phyloP scores from a whole-genome alignment of 2,888 invertebrate genomes.

The Thysanoteuthis rhombus region DNA sequence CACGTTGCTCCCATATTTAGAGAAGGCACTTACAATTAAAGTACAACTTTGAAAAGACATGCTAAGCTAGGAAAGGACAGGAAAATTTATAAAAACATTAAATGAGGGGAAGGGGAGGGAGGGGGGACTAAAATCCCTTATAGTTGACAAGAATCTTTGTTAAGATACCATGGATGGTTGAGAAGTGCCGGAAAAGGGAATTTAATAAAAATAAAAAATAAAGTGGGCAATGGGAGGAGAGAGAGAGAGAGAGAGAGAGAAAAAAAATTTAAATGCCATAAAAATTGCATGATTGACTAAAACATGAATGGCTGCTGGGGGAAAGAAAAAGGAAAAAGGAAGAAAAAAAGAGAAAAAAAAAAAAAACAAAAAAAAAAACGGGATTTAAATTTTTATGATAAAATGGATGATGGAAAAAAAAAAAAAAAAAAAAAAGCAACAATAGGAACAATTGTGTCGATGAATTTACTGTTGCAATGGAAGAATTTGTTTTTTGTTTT shows the following conservation, averaged over 20 bases:
- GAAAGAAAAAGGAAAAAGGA: neutral
- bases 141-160: conserved; percentile 17
- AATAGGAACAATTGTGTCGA: neutral
- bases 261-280: too few relatives aligned
- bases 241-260: too few relatives aligned
- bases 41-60: neutral
- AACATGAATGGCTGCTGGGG: too few relatives aligned
- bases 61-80: neutral
- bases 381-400: neutral
- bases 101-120: too few relatives aligned
- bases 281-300: conserved; percentile 22
- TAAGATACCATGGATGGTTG: conserved; percentile 21
- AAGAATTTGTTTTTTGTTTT: too few relatives aligned
- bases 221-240: neutral
- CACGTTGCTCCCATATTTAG: conserved; percentile 26
- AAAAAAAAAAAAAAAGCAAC: neutral
- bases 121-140: neutral
- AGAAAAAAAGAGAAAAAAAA: neutral
- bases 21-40: conserved; percentile 27
- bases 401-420: neutral
- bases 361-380: neutral
- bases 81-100: too few relatives aligned
- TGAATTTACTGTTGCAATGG: conserved; percentile 25
- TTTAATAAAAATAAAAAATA: neutral
- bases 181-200: neutral